Evolutionary conservation across 2,113 vertebrate species (phyloP).

Genomic region (Ailurus styani): DNA sequence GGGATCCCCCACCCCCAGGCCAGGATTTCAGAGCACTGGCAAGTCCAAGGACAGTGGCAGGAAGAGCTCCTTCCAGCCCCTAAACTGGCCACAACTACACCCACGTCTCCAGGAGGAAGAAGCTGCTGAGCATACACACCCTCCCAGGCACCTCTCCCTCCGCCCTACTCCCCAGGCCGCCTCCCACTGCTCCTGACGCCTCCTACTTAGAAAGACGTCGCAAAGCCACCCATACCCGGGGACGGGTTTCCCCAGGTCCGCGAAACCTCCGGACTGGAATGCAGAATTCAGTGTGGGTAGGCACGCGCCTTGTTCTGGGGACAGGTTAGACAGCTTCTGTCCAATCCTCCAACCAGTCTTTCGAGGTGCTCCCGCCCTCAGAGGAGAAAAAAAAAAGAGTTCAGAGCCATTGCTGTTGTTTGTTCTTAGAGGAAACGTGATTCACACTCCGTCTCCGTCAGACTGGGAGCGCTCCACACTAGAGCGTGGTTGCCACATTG

Average conservation of each 20-base stretch:
- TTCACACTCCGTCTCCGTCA: neutral
- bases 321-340: rapidly evolving
- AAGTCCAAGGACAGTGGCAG: neutral
- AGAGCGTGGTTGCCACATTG: rapidly evolving
- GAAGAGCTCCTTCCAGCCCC: rapidly evolving
- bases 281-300: rapidly evolving
- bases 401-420: neutral
- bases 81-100: rapidly evolving
- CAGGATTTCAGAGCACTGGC: neutral
- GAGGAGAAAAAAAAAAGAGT: neutral
- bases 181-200: neutral
- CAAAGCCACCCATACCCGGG: neutral
- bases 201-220: neutral
- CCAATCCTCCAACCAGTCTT: rapidly evolving
- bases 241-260: neutral
- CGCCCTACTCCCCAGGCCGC: neutral
- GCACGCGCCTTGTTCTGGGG: rapidly evolving
- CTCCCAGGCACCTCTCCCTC: neutral
- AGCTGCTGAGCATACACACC: rapidly evolving
- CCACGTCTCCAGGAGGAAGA: neutral
- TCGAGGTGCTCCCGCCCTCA: rapidly evolving
- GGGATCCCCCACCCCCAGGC: neutral
- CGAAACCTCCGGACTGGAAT: too few relatives aligned
- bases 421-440: too few relatives aligned
- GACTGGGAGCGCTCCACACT: rapidly evolving